A percentile compares a stretch with the other conserved stretches of the same genome.
These are phyloP conservation scores for Actenoides lindsayi DNA, from an alignment of 2,113 vertebrate species.

Conservation along the genomic window DNA sequence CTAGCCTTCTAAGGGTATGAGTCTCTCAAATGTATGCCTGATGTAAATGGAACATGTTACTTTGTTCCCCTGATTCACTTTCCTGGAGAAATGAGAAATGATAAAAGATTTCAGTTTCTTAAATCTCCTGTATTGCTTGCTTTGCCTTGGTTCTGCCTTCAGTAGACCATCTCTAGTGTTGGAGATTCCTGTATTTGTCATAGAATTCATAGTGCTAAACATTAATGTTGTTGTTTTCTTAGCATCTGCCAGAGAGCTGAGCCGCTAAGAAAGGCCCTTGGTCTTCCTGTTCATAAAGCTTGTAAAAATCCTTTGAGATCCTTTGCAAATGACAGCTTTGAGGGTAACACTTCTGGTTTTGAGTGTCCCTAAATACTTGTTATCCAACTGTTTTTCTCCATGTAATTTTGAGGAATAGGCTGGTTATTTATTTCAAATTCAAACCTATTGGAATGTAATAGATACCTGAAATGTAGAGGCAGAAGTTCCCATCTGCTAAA, in stretches of 20 bases:
- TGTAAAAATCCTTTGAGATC: neutral
- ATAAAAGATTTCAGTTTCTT: neutral
- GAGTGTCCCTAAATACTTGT: neutral
- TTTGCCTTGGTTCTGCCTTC: constrained; percentile 17
- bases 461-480: neutral
- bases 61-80: neutral
- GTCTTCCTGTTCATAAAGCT: neutral
- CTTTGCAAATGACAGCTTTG: neutral
- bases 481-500: neutral
- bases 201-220: neutral
- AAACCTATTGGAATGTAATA: neutral
- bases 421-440: neutral
- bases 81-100: neutral
- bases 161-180: neutral
- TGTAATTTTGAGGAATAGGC: neutral
- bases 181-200: neutral
- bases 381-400: neutral
- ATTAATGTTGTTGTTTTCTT: neutral
- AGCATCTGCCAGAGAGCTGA: neutral
- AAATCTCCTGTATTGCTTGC: neutral
- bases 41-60: neutral
- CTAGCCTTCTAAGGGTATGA: neutral
- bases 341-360: neutral
- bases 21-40: neutral
- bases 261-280: neutral